Conservation (phyloP, 1,140 invertebrate genomes). For the Ooceraea biroi region DNA sequence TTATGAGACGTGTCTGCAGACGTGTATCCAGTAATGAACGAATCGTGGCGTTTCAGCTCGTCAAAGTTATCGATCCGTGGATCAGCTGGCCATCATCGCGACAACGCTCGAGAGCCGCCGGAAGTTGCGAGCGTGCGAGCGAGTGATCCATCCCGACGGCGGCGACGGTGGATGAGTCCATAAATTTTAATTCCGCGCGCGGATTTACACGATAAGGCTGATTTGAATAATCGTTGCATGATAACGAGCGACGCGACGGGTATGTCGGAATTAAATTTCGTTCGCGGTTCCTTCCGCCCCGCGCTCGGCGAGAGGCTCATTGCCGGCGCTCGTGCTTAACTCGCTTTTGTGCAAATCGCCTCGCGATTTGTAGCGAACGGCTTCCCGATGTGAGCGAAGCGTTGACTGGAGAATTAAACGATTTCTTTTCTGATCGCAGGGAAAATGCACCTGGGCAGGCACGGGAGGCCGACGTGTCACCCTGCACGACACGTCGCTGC, state of each 20-base stretch:
- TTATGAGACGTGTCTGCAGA: neutral
- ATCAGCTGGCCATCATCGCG: neutral
- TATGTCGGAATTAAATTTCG: constrained; percentile 10
- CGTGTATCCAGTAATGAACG: neutral
- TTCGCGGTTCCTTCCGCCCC: too few species aligned
- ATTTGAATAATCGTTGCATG: constrained; percentile 50
- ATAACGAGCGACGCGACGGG: constrained; percentile 9
- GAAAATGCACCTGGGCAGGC: constrained; percentile 93
- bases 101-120: neutral
- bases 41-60: neutral
- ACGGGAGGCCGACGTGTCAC: constrained; percentile 91
- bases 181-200: constrained; percentile 29
- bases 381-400: neutral
- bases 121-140: neutral
- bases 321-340: neutral
- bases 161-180: neutral
- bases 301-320: neutral
- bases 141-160: neutral
- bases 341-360: too few species aligned
- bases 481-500: constrained; percentile 90
- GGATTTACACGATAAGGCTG: constrained; percentile 22
- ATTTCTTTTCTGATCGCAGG: constrained; percentile 87
- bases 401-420: neutral
- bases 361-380: too few species aligned
- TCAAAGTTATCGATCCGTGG: neutral